A percentile compares a stretch with the other conserved stretches of the same genome.
Evolutionary conservation across 2,888 invertebrate species (phyloP).

Genomic region (Zygogramma bicolorata): DNA sequence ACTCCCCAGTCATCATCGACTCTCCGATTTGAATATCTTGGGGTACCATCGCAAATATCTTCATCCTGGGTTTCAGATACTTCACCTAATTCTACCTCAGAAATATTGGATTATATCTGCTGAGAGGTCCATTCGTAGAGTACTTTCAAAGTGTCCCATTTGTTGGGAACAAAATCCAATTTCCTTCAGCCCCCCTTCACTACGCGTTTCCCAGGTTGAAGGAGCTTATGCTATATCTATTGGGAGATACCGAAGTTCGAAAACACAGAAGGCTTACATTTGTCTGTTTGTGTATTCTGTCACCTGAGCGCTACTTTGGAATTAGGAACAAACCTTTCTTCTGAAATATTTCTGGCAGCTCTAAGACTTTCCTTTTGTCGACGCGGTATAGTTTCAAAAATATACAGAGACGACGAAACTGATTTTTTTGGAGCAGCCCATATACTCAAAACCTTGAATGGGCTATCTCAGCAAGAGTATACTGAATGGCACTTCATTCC

Average conservation of each 20-base stretch:
- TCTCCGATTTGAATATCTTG: neutral
- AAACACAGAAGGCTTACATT: neutral
- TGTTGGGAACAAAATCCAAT: neutral
- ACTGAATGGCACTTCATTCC: neutral
- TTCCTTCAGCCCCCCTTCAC: neutral
- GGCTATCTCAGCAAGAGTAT: neutral
- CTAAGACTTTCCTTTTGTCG: neutral
- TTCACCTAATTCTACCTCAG: no score
- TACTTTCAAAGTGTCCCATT: neutral
- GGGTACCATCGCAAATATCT: no score
- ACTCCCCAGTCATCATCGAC: neutral
- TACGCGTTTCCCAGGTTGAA: neutral
- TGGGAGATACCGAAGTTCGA: neutral
- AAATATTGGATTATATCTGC: no score
- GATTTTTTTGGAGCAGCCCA: neutral
- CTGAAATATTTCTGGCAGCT: neutral
- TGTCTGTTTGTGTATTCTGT: neutral
- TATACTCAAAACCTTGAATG: neutral
- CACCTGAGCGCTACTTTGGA: neutral
- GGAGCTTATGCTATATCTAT: neutral
- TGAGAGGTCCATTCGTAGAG: neutral
- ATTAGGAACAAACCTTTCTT: neutral
- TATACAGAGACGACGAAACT: neutral
- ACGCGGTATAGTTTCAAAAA: neutral
- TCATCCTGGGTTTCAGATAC: no score